Evolutionary conservation across 2,113 vertebrate genomes (phyloP).

Genomic region (Myiozetetes cayanensis): DNA sequence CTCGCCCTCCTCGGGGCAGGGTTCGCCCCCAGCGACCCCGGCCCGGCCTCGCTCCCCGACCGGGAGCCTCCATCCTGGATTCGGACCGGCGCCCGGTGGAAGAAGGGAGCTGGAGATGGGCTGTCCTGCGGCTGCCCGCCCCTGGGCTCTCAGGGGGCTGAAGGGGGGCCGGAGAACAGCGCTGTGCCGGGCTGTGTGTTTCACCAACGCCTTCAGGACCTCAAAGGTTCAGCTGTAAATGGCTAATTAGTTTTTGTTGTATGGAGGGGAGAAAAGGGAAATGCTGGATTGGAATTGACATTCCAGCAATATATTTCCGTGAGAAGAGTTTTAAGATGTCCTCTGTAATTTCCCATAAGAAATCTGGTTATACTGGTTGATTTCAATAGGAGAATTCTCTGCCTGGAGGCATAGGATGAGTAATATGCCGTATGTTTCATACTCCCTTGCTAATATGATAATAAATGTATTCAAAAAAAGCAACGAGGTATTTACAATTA

Average conservation of each 20-base stretch:
- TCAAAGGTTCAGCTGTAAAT: neutral
- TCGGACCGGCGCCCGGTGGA: neutral
- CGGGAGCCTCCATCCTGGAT: neutral
- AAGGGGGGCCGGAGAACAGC: neutral
- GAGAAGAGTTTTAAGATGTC: constrained; percentile 65
- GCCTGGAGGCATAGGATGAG: constrained; percentile 72
- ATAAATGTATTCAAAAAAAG: constrained; percentile 67
- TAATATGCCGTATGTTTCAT: constrained; percentile 67
- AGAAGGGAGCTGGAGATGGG: neutral
- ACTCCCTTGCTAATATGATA: constrained; percentile 67
- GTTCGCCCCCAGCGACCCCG: neutral
- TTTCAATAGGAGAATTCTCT: constrained; percentile 78
- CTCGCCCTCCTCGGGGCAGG: neutral
- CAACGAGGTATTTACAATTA: constrained; percentile 68
- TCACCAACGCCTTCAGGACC: neutral
- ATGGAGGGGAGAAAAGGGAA: neutral
- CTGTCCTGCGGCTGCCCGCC: neutral
- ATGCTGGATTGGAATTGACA: constrained; percentile 36
- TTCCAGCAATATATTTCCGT: constrained; percentile 51
- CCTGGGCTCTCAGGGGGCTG: neutral
- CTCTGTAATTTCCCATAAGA: constrained; percentile 76
- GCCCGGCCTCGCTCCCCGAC: neutral
- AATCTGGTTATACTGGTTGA: constrained; percentile 78
- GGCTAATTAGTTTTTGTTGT: constrained; percentile 51
- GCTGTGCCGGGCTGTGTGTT: neutral